Percentiles rank a stretch among this genome's conserved stretches.
These are phyloP conservation scores for Thaumetopoea pityocampa DNA, from an alignment of 1,140 invertebrate genomes.

Conservation along the genomic window DNA sequence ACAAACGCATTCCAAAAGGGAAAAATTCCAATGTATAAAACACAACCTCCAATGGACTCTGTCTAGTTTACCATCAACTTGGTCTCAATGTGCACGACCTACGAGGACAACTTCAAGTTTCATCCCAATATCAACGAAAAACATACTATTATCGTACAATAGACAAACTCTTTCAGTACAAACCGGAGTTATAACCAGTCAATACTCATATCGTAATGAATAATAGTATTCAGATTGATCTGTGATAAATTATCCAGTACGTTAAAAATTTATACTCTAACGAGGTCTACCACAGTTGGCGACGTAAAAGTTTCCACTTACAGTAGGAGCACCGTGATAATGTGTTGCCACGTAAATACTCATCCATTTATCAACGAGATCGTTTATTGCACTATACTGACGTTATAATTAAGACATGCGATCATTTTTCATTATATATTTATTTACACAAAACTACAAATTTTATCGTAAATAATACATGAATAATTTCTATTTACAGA, in stretches of 20 bases:
- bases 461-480: conserved; percentile 35
- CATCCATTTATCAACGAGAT: conserved; percentile 43
- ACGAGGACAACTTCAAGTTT: conserved; percentile 12
- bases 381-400: conserved; percentile 50
- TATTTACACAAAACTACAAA: conserved; percentile 39
- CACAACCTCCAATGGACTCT: conserved; percentile 47
- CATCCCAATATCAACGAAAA: conserved; percentile 18
- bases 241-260: too few species aligned
- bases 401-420: conserved; percentile 19
- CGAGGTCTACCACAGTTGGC: too few species aligned
- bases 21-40: conserved; percentile 65
- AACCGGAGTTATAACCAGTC: conserved; percentile 1
- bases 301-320: too few species aligned
- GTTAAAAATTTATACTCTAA: too few species aligned
- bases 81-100: conserved; percentile 12
- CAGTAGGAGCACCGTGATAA: conserved; percentile 28
- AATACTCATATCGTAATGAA: conserved; percentile 6
- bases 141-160: conserved; percentile 30
- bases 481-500: conserved; percentile 39
- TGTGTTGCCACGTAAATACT: conserved; percentile 20
- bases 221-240: too few species aligned
- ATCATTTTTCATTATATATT: conserved; percentile 22
- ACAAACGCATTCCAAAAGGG: conserved; percentile 72
- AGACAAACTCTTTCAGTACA: conserved; percentile 27
- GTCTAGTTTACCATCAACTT: conserved; percentile 12